Percentiles rank a stretch among this genome's conserved stretches.
Conservation (phyloP, 2,113 vertebrate genomes). For the Dicaeum eximium region DNA sequence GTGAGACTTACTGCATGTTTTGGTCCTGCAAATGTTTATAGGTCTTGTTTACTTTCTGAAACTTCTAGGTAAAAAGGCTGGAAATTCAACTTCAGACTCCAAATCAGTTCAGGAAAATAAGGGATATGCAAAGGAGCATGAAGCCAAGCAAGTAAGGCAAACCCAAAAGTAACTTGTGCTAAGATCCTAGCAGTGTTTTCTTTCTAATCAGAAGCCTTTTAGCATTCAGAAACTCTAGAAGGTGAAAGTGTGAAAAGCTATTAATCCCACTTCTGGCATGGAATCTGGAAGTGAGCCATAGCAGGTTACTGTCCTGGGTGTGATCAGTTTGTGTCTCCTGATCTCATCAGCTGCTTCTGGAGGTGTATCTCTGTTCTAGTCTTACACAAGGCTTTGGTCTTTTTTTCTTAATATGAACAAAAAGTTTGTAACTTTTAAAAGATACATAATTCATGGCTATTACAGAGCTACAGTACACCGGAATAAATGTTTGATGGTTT, state of each 20-base stretch:
- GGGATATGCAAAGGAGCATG: slow-evolving; percentile 72
- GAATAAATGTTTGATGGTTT: slow-evolving; percentile 23
- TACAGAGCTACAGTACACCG: not conserved
- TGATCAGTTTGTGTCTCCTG: not conserved
- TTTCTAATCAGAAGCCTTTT: not conserved
- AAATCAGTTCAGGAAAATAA: slow-evolving; percentile 72
- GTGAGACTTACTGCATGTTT: not conserved
- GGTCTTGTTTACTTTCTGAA: not conserved
- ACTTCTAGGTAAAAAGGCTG: slow-evolving; percentile 80
- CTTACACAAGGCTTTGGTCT: not conserved
- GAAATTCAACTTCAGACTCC: slow-evolving; percentile 74
- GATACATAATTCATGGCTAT: not conserved
- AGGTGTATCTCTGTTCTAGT: not conserved
- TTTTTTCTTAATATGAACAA: not conserved
- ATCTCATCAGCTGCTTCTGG: not conserved
- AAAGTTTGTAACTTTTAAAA: not conserved
- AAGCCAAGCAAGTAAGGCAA: slow-evolving; percentile 81
- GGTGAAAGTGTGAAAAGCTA: not conserved
- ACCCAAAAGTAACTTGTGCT: not conserved
- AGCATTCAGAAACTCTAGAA: not conserved
- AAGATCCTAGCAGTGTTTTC: not conserved
- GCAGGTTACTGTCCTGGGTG: not conserved
- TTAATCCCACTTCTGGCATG: not conserved
- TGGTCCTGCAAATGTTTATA: not conserved
- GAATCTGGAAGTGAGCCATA: not conserved